phyloP scores from a whole-genome alignment of 1,140 invertebrate genomes.

The Vanessa tameamea region DNA sequence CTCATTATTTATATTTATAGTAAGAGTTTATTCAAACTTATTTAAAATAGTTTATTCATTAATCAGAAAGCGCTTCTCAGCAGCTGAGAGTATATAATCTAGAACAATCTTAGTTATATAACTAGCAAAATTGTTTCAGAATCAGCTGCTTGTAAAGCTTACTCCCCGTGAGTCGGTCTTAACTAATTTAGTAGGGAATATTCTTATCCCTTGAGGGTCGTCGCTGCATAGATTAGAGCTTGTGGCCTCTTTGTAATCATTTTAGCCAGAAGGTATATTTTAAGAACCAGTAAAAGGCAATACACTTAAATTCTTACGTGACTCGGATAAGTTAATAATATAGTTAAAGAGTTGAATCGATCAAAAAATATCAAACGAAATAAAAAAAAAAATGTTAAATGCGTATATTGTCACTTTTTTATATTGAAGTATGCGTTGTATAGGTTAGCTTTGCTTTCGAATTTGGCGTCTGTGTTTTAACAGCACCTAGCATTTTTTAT shows the following conservation, averaged over 20 bases:
- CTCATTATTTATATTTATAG: background rate
- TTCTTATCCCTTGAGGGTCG: conserved; percentile 25
- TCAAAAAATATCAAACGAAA: no score
- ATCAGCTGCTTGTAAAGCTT: conserved; percentile 20
- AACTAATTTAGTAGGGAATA: conserved; percentile 36
- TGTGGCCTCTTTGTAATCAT: background rate
- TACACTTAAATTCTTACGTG: background rate
- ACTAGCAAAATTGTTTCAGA: conserved; percentile 21
- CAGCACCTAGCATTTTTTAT: no score
- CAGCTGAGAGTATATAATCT: conserved; percentile 3
- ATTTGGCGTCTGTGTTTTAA: no score
- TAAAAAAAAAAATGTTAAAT: no score
- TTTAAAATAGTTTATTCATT: conserved; percentile 12
- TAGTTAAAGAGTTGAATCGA: no score
- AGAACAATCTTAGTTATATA: background rate
- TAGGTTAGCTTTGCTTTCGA: no score
- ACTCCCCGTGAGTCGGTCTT: conserved; percentile 21
- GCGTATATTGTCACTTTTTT: no score
- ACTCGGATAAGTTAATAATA: background rate
- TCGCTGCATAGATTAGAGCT: conserved; percentile 27
- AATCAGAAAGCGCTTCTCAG: conserved; percentile 16
- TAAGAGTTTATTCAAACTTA: background rate
- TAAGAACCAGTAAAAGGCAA: background rate
- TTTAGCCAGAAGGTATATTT: background rate
- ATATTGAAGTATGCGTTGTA: no score